Percentiles rank a stretch among this genome's conserved stretches.
Evolutionary conservation across 1,140 invertebrate species (phyloP).

Genomic region (Pygmarrhopalites habei): DNA sequence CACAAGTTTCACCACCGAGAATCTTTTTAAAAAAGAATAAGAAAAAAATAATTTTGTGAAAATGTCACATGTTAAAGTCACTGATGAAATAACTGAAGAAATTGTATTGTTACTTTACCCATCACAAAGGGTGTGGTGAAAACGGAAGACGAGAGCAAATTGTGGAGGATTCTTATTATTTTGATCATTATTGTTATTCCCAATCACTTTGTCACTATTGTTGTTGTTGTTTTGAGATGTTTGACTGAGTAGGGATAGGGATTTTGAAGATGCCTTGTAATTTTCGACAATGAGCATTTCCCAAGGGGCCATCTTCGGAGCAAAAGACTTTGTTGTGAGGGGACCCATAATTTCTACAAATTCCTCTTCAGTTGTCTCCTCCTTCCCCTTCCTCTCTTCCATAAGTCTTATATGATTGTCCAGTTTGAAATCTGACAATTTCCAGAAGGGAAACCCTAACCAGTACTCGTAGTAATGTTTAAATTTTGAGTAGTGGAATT

Average conservation of each 20-base stretch:
- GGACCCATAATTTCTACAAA: conserved; percentile 21
- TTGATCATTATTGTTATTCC: not conserved
- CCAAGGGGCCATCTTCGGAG: conserved; percentile 20
- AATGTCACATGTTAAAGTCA: no score
- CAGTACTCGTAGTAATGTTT: conserved; percentile 27
- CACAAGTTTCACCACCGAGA: conserved; percentile 27
- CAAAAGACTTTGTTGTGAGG: conserved; percentile 22
- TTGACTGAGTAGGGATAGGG: no score
- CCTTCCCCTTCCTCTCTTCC: not conserved
- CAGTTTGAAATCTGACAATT: conserved; percentile 20
- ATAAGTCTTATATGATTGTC: conserved; percentile 15
- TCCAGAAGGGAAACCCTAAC: conserved; percentile 33
- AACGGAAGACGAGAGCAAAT: conserved; percentile 23
- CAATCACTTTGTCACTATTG: not conserved
- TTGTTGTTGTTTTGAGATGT: no score
- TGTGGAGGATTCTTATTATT: not conserved
- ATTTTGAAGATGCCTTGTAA: conserved; percentile 3
- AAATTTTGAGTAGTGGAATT: no score
- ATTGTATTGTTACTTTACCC: no score
- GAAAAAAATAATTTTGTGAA: no score
- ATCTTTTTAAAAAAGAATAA: no score
- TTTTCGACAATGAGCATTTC: conserved; percentile 22
- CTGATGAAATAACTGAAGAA: no score
- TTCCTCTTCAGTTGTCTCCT: conserved; percentile 19
- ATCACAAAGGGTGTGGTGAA: conserved; percentile 34